These are phyloP conservation scores for Agrotis segetum DNA, from an alignment of 2,888 invertebrate species.

Conservation along the genomic window DNA sequence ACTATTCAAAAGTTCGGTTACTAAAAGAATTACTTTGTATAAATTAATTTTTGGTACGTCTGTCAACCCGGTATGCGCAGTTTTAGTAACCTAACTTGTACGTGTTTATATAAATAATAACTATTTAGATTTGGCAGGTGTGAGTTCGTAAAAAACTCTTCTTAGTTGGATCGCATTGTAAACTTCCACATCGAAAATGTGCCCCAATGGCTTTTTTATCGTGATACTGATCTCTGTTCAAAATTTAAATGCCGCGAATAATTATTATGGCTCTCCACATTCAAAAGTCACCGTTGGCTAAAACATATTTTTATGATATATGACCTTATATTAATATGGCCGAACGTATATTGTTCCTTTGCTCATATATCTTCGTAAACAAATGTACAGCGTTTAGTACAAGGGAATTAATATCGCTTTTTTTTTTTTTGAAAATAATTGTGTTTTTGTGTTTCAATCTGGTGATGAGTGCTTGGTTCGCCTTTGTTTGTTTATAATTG, in stretches of 20 bases:
- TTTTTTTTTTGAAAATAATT: constrained; percentile 24
- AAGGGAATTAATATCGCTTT: constrained; percentile 54
- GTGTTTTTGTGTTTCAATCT: constrained; percentile 33
- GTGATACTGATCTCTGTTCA: constrained; percentile 31
- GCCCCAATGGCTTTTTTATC: constrained; percentile 27
- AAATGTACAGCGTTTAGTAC: constrained; percentile 64
- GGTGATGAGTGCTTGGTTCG: constrained; percentile 40
- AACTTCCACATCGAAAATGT: neutral
- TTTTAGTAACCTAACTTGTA: too few species aligned
- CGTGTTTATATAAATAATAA: too few species aligned
- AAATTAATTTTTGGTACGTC: too few species aligned
- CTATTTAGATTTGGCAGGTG: too few species aligned
- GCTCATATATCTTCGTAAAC: constrained; percentile 65
- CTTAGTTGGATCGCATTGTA: too few species aligned
- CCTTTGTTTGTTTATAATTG: constrained; percentile 28
- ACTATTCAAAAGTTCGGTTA: too few species aligned
- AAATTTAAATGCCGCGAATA: constrained; percentile 58
- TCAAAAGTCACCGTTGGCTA: constrained; percentile 58
- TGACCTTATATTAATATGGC: constrained; percentile 67
- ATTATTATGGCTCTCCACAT: constrained; percentile 48
- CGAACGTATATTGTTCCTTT: constrained; percentile 64
- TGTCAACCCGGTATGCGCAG: too few species aligned
- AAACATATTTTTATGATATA: constrained; percentile 69
- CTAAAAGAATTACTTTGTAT: too few species aligned
- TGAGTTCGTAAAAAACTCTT: too few species aligned